Evolutionary conservation across 1,140 invertebrate species (phyloP).

Genomic region (Trinorchestia longiramus): DNA sequence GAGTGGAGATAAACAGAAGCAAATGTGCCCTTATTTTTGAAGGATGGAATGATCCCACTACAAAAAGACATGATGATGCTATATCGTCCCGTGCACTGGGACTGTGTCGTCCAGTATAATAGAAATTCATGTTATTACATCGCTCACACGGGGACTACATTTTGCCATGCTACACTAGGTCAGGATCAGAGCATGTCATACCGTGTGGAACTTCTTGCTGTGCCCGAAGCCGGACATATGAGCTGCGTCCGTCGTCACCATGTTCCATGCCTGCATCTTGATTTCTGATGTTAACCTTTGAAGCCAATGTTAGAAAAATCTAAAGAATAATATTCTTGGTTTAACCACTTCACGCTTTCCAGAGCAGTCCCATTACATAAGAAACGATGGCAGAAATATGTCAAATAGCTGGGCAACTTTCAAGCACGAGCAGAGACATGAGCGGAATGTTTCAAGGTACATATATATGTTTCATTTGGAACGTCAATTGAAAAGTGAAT

Average conservation of each 20-base stretch:
- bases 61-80: too few species aligned
- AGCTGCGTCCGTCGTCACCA: constrained; percentile 47
- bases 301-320: background rate
- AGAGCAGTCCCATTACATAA: background rate
- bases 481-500: background rate
- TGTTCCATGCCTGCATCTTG: constrained; percentile 56
- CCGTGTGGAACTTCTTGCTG: constrained; percentile 34
- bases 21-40: background rate
- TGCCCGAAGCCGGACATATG: constrained; percentile 53
- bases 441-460: background rate
- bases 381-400: background rate
- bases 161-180: too few species aligned
- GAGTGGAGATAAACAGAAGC: background rate
- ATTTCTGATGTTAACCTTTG: background rate
- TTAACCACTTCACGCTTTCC: background rate
- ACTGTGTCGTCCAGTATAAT: too few species aligned
- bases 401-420: background rate
- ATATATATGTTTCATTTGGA: background rate
- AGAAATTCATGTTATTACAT: too few species aligned
- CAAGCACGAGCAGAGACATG: background rate
- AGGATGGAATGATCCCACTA: too few species aligned
- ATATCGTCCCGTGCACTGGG: too few species aligned
- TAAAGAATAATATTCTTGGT: background rate
- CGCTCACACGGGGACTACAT: too few species aligned
- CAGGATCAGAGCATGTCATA: background rate